Base-by-base conservation (phyloP, 2,888 invertebrate species). In the Heterodera filipjevi region DNA sequence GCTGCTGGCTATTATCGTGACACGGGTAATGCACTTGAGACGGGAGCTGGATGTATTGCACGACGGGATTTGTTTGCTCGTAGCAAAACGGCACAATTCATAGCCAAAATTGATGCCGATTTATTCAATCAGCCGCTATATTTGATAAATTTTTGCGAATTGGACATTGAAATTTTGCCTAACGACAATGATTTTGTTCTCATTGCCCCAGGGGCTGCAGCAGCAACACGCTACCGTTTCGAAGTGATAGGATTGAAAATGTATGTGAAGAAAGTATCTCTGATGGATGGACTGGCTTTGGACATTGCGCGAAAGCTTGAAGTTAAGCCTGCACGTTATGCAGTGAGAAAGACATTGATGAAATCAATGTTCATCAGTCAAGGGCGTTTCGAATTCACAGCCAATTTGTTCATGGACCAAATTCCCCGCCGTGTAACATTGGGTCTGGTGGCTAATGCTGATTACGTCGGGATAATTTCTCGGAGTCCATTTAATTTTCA, bases 251-350 rank as follows among this genome's bases (percentile, higher is more conserved):
- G 30, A 44, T 30, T 39, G 39, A 71, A 71, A 71, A n/a, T 71
- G 22, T 71, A 71, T 27, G 30, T 71, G 32, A 71, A 71, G 16
- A 71, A 33, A 14, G 14, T 71, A 2, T 39, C 46, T 12, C 77
- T 77, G 22, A 70, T 76, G 66, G 77, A 77, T 77, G 71, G 77
- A 22, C 22, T 77, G 27, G 64, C 77, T 6, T 19, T 77, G 2
- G 77, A 77, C n/a, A 77, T 77, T 70, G 71, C 66, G 16, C 27
- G 71, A 66, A 77, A 70, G 70, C 77, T 77, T 5, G 77, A 77
- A 12, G 16, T 39, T 19, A 70, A 66, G 22, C 77, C 77, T 14
- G 77, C 77, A 5, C 66, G 71, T 39, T 77, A 77, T 46, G 32
- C 77, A 12, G 39, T 77, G 32, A 0, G 77, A 3, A 77, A 77